phyloP scores from a whole-genome alignment of 2,888 invertebrate species.

The Acrocyrtus sp. region DNA sequence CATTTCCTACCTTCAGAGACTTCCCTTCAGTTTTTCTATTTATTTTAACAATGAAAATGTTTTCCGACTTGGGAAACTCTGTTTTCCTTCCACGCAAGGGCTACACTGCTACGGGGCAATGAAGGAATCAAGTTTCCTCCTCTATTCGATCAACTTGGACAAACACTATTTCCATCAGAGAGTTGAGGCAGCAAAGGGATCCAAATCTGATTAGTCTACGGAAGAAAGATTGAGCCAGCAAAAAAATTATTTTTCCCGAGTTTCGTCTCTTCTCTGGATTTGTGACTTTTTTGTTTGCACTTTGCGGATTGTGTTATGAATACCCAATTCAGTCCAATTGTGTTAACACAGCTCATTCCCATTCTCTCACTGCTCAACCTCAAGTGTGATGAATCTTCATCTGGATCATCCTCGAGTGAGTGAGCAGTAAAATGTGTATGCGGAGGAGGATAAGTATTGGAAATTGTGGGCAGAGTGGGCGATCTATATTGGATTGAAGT shows the following conservation, averaged over 20 bases:
- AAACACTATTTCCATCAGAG: slow-evolving; percentile 63
- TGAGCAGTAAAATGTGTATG: neutral
- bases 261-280: no score
- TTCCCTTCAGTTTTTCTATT: slow-evolving; percentile 14
- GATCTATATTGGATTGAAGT: neutral
- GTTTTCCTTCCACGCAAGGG: no score
- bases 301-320: slow-evolving; percentile 60
- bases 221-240: no score
- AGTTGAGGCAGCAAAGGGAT: no score
- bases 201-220: no score
- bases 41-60: neutral
- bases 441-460: no score
- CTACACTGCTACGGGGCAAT: slow-evolving; percentile 59
- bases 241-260: slow-evolving; percentile 15
- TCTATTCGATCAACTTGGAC: no score
- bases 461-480: neutral
- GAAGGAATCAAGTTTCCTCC: slow-evolving; percentile 61
- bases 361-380: no score
- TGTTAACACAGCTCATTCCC: no score
- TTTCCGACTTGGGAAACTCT: neutral
- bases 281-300: slow-evolving; percentile 42
- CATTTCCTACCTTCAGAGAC: slow-evolving; percentile 55
- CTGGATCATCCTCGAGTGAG: no score
- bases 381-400: no score
- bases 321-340: slow-evolving; percentile 59